Evolutionary conservation across 1,140 invertebrate species (phyloP), one percentile per base, ranked within the genome.

Genomic region (Zaprionus africanus): DNA sequence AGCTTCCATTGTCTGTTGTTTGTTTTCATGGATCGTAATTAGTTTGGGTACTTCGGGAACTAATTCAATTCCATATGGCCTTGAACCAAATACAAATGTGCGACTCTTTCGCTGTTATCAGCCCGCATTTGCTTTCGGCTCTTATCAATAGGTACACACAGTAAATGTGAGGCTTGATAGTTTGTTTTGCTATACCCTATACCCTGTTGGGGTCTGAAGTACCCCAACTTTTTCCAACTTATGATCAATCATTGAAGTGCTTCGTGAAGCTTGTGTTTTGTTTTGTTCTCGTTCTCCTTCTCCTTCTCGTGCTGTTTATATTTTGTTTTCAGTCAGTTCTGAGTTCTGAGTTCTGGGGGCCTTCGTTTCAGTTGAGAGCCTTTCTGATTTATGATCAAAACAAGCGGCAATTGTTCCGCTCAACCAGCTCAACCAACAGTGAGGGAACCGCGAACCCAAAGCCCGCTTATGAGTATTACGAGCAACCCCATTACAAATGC

Each of bases 321-420:
- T 17, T 36, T 57, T 51, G 28, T 62, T 67, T 51, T 63, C 70
- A 60, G 49, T 51, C 24, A 43, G 22, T 38, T 73, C 71, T 76
- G 41, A 13, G 34, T 13, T n/a, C n/a, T 22, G 22, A 22, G 22
- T 22, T 15, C 77, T 81, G 72, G 63, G 80, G 75, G 78, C 79
- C 79, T 87, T 77, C 70, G 83, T 80, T 86, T 77, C 84, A 86
- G 65, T 83, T 68, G 83, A 83, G 80, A 87, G 83, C 76, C 43
- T 60, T 74, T 77, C 68, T 86, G 83, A 86, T 86, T 86, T 86
- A 86, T 78, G 83, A 61, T 59, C 65, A 70, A 73, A 81, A 74
- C 82, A 85, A 81, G 54, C 79, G 66, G 56, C 82, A 82, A 66
- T 76, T 77, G 75, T 64, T 78, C 31, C 64, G 28, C 56, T 64